These are phyloP conservation scores for Romanogobio albipinnatus DNA, from an alignment of 2,113 vertebrate genomes.

Conservation along the genomic window DNA sequence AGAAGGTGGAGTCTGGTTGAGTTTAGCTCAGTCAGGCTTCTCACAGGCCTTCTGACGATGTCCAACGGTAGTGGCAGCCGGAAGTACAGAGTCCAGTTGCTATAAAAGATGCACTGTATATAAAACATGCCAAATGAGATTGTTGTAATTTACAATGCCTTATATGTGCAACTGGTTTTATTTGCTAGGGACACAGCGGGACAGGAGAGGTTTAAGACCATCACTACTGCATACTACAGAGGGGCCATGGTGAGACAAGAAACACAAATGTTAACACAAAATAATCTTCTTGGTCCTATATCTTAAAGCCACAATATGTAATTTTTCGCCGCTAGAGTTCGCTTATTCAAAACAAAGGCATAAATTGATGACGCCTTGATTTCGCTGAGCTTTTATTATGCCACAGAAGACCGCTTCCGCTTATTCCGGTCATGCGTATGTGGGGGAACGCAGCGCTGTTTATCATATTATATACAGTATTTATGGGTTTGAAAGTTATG, in stretches of 20 bases:
- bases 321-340: too few relatives aligned
- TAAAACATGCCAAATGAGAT: not conserved
- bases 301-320: too few relatives aligned
- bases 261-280: not conserved
- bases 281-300: not conserved
- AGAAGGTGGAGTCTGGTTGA: not conserved
- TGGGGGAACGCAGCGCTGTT: too few relatives aligned
- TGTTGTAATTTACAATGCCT: not conserved
- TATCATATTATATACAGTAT: too few relatives aligned
- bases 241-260: slow-evolving; percentile 89
- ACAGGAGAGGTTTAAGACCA: slow-evolving; percentile 95
- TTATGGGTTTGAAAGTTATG: too few relatives aligned
- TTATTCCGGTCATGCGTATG: too few relatives aligned
- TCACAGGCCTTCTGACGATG: not conserved
- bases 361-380: too few relatives aligned
- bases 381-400: too few relatives aligned
- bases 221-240: slow-evolving; percentile 94
- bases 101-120: not conserved
- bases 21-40: not conserved
- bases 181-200: slow-evolving; percentile 90
- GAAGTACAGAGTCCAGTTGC: slow-evolving; percentile 39
- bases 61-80: not conserved
- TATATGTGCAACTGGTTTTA: slow-evolving; percentile 40
- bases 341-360: too few relatives aligned
- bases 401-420: too few relatives aligned